Evolutionary conservation across 2,797 vertebrate genomes (phyloP).

Genomic region (Galagoides demidoff): DNA sequence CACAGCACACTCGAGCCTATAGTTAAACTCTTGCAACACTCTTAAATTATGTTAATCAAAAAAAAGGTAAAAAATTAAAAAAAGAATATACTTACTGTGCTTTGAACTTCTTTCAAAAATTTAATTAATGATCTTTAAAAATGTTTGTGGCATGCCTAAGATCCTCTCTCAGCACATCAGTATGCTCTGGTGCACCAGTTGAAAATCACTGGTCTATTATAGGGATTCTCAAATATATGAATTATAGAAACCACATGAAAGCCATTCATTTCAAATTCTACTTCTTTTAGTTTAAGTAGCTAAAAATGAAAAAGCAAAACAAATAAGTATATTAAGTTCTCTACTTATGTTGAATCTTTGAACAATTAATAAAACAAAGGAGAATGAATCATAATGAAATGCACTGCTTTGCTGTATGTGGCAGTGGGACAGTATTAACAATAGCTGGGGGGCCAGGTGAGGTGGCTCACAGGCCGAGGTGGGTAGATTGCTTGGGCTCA

Average conservation of each 20-base stretch:
- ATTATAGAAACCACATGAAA: slow-evolving; percentile 37
- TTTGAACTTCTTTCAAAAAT: no score
- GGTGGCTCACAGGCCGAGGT: no score
- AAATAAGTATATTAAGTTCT: background rate
- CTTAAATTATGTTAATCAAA: no score
- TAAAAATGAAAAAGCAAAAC: slow-evolving; percentile 19
- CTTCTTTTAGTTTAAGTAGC: slow-evolving; percentile 57
- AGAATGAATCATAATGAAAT: background rate
- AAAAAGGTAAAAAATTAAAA: no score
- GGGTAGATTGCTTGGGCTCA: no score
- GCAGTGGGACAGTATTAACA: background rate
- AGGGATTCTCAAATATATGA: slow-evolving; percentile 25
- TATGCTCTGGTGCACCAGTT: no score
- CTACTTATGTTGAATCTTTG: background rate
- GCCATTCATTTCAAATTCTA: slow-evolving; percentile 29
- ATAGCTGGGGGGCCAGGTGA: background rate
- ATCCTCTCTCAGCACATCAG: no score
- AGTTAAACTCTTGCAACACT: no score
- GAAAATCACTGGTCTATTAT: background rate
- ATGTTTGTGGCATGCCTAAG: no score
- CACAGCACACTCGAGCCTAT: no score
- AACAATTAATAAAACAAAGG: background rate
- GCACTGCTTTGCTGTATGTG: background rate
- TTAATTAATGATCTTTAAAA: no score
- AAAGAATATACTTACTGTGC: no score